Base-by-base conservation (phyloP, 2,797 vertebrate genomes). In the Buphagus erythrorhynchus region DNA sequence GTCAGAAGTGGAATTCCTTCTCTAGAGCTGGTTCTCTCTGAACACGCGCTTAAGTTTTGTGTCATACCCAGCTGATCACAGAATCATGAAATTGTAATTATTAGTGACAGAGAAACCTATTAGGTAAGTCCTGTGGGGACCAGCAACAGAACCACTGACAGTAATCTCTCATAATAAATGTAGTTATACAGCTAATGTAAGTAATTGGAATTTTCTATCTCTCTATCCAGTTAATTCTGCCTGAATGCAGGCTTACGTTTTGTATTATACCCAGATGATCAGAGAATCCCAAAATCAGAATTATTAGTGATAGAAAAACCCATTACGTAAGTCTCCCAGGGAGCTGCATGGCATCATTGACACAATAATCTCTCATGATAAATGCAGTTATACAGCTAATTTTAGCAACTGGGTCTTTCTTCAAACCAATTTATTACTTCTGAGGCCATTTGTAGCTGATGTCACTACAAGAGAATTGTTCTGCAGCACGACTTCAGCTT, bases 181-280 rank as follows among this genome's bases (percentile, higher is more conserved):
- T 77, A 74, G 61, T 95, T 72, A 88, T 76, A 92, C 45, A 68
- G 81, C 79, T 85, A 96, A 95, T 88, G 83, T 88, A 94, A 82
- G 58, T 92, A 95, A 96, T 67, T 79, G 83, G 80, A 78, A 95
- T 75, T 88, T 94, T 97, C 85, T 67, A 13, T 95, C 85, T 89
- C 91, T 94, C 61, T 97, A 95, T 97, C 92, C 95, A 91, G 91
- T 97, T 98, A 97, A 93, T 97, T 97, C 97, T 98, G 97, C 90
- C 77, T 93, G 90, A 96, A 93, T 43, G 52, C 95, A 95, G 94
- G 94, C 85, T 91, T 76, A 86, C 42, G 25, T 92, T 97, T 87
- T 88, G 29, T 86, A 57, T 96, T 87, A 75, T 65, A 83, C 58
- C 36, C 86, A 85, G 40, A 90, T 94, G 83, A 92, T 92, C 67